Evolutionary conservation across 2,888 invertebrate species (phyloP).

Genomic region (Pandemis corylana): DNA sequence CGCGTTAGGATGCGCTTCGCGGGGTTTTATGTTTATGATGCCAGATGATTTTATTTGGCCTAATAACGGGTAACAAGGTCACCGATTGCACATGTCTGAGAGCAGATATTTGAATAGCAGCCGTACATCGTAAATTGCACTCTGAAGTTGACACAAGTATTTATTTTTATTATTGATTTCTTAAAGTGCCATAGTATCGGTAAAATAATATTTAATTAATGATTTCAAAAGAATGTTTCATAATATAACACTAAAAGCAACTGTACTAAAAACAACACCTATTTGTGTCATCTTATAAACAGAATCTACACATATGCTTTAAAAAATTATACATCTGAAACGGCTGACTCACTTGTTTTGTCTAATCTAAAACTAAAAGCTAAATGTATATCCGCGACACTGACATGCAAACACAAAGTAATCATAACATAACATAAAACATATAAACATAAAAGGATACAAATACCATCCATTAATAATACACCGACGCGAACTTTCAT

Average conservation of each 20-base stretch:
- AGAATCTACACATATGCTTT: neutral
- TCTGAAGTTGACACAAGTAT: neutral
- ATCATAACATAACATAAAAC: slow-evolving; percentile 39
- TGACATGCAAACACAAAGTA: slow-evolving; percentile 70
- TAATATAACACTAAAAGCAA: slow-evolving; percentile 1
- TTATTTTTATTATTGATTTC: neutral
- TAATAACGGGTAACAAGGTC: neutral
- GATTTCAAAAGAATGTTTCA: neutral
- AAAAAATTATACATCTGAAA: neutral
- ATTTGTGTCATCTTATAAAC: neutral
- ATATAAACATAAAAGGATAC: slow-evolving; percentile 11
- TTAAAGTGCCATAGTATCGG: neutral
- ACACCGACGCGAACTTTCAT: slow-evolving; percentile 28
- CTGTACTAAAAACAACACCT: neutral
- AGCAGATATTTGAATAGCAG: slow-evolving; percentile 17
- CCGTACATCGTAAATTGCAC: slow-evolving; percentile 18
- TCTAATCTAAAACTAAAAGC: slow-evolving; percentile 27
- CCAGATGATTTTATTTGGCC: slow-evolving; percentile 10
- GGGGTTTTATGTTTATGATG: slow-evolving; percentile 30
- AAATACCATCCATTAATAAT: slow-evolving; percentile 37
- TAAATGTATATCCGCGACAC: slow-evolving; percentile 42
- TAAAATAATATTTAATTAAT: neutral
- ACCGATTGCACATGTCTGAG: slow-evolving; percentile 4
- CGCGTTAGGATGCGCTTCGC: slow-evolving; percentile 23
- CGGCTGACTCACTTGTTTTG: neutral